These are phyloP conservation scores for Oryzias dopingdopingensis DNA, from an alignment of 2,797 vertebrate species.

Conservation along the genomic window DNA sequence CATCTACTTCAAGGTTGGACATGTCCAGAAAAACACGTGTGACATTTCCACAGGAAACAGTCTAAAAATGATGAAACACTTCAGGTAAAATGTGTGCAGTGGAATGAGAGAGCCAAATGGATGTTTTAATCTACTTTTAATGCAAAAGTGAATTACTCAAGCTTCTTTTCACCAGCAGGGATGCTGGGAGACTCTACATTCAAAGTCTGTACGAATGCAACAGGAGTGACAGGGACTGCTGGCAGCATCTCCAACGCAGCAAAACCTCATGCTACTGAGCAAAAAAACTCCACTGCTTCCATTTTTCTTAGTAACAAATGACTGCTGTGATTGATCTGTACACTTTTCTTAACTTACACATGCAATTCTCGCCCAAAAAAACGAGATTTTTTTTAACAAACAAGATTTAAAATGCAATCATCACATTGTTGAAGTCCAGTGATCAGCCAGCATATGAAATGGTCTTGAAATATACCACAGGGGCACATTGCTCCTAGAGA, in stretches of 20 bases:
- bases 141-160: slow-evolving; percentile 32
- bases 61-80: slow-evolving; percentile 30
- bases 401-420: too few relatives aligned
- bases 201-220: slow-evolving; percentile 34
- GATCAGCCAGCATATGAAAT: slow-evolving; percentile 4
- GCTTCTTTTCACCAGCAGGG: slow-evolving; percentile 28
- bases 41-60: slow-evolving; percentile 25
- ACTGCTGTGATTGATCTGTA: slow-evolving; percentile 28
- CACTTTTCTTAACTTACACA: background rate
- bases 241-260: slow-evolving; percentile 15
- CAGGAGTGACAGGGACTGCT: slow-evolving; percentile 14
- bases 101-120: slow-evolving; percentile 23
- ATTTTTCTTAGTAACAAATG: slow-evolving; percentile 38
- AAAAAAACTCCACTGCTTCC: slow-evolving; percentile 27
- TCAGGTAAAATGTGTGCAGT: slow-evolving; percentile 32
- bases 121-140: slow-evolving; percentile 41
- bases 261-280: slow-evolving; percentile 28
- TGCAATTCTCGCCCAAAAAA: background rate
- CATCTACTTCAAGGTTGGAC: too few relatives aligned
- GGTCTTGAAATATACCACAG: slow-evolving; percentile 17
- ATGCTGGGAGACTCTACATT: slow-evolving; percentile 33
- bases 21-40: slow-evolving; percentile 26
- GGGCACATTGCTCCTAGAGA: slow-evolving; percentile 8
- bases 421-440: slow-evolving; percentile 2
- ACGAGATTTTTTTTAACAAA: too few relatives aligned